These are phyloP conservation scores for Clepsis dumicolana DNA, from an alignment of 2,888 invertebrate species.

Conservation along the genomic window DNA sequence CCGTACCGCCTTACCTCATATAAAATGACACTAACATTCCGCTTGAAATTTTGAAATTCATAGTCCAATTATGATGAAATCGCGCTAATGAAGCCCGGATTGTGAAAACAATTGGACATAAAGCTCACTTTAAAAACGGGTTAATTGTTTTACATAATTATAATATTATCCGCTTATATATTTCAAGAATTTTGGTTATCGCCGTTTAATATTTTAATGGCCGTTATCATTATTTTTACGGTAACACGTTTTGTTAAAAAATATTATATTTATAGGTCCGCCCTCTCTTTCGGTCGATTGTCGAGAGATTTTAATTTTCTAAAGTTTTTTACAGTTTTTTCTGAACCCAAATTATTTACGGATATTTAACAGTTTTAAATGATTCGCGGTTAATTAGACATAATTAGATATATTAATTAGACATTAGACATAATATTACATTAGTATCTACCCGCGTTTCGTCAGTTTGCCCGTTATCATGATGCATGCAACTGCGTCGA, in stretches of 20 bases:
- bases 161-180: constrained; percentile 11
- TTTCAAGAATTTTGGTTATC: constrained; percentile 4
- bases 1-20: neutral
- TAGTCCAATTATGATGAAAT: constrained; percentile 36
- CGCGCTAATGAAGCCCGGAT: constrained; percentile 27
- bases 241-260: neutral
- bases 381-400: too few relatives aligned
- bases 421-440: too few relatives aligned
- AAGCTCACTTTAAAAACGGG: constrained; percentile 30
- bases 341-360: too few relatives aligned
- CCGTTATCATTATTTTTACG: neutral
- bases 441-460: too few relatives aligned
- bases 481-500: too few relatives aligned
- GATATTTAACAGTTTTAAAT: too few relatives aligned
- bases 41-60: constrained; percentile 28
- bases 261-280: too few relatives aligned
- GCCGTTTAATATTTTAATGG: neutral
- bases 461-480: too few relatives aligned
- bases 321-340: too few relatives aligned
- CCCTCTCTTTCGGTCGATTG: too few relatives aligned
- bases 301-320: too few relatives aligned
- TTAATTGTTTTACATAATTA: constrained; percentile 32
- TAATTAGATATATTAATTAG: too few relatives aligned
- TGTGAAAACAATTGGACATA: constrained; percentile 37
- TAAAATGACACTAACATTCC: constrained; percentile 23